Conservation (phyloP, 2,113 vertebrate species). For the Dasyornis broadbenti region DNA sequence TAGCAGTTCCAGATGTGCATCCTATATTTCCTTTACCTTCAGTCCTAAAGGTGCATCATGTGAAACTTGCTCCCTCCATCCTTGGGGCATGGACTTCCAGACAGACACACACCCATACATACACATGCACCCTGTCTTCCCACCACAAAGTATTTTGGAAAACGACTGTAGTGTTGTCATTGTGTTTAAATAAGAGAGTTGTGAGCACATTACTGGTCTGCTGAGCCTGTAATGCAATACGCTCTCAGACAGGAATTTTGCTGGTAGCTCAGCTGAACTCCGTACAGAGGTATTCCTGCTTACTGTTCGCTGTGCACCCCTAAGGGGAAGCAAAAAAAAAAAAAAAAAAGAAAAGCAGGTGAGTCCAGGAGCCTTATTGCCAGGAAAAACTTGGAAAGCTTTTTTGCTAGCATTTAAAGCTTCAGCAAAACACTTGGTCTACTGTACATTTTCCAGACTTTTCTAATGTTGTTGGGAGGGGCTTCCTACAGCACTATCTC, state of each 20-base stretch:
- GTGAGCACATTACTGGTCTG: background rate
- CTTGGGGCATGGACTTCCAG: background rate
- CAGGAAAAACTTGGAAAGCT: background rate
- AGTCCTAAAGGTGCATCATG: background rate
- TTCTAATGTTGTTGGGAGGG: background rate
- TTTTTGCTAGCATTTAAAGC: background rate
- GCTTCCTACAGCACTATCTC: background rate
- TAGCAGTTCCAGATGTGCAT: constrained; percentile 10
- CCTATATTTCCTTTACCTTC: background rate
- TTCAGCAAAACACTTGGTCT: background rate
- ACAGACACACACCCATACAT: background rate
- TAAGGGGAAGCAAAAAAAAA: background rate
- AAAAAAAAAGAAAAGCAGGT: too few relatives aligned
- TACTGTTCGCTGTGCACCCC: background rate
- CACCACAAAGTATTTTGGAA: background rate
- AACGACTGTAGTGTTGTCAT: background rate
- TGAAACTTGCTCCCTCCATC: background rate
- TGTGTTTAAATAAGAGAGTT: background rate
- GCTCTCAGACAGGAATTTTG: background rate
- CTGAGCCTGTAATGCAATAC: background rate
- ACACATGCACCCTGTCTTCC: background rate
- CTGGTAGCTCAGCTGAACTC: background rate
- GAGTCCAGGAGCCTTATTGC: background rate
- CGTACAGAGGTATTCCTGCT: background rate
- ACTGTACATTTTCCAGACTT: background rate